Conservation (phyloP, 2,888 invertebrate species). For the Sphaeridia pumilis region DNA sequence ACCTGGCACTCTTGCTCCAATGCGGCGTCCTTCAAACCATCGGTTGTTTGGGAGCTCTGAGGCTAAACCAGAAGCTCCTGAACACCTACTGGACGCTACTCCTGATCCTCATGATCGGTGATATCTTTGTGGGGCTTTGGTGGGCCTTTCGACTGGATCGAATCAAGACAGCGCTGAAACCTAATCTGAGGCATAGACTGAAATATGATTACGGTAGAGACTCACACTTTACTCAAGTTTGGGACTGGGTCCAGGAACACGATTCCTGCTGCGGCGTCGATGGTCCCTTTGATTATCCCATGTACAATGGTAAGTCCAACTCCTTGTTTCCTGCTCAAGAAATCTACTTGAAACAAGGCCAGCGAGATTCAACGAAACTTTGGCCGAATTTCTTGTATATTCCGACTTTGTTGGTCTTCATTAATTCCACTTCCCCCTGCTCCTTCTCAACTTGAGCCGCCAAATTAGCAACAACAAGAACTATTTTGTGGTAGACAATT, state of each 20-base stretch:
- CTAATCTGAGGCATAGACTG: slow-evolving; percentile 49
- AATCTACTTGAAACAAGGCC: too few relatives aligned
- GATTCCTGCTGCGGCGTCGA: slow-evolving; percentile 61
- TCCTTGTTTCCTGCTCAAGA: too few relatives aligned
- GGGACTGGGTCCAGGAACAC: slow-evolving; percentile 38
- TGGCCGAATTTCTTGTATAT: too few relatives aligned
- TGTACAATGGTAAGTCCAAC: slow-evolving; percentile 21
- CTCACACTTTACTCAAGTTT: slow-evolving; percentile 50
- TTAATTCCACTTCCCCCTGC: too few relatives aligned
- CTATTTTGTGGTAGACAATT: too few relatives aligned
- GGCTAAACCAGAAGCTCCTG: slow-evolving; percentile 65
- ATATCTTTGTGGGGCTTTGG: slow-evolving; percentile 69
- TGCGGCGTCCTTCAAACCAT: slow-evolving; percentile 50
- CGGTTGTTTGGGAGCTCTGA: slow-evolving; percentile 64
- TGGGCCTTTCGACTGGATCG: slow-evolving; percentile 71
- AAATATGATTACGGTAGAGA: slow-evolving; percentile 60
- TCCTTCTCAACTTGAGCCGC: too few relatives aligned
- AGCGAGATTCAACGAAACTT: too few relatives aligned
- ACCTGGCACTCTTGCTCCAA: slow-evolving; percentile 65
- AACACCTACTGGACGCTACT: slow-evolving; percentile 74
- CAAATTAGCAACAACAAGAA: too few relatives aligned
- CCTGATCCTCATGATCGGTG: slow-evolving; percentile 65
- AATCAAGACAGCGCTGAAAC: slow-evolving; percentile 61
- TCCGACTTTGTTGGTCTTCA: too few relatives aligned
- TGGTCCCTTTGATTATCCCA: slow-evolving; percentile 44